Conservation (phyloP, 2,888 invertebrate species). For the Drosophila trichaetosa region DNA sequence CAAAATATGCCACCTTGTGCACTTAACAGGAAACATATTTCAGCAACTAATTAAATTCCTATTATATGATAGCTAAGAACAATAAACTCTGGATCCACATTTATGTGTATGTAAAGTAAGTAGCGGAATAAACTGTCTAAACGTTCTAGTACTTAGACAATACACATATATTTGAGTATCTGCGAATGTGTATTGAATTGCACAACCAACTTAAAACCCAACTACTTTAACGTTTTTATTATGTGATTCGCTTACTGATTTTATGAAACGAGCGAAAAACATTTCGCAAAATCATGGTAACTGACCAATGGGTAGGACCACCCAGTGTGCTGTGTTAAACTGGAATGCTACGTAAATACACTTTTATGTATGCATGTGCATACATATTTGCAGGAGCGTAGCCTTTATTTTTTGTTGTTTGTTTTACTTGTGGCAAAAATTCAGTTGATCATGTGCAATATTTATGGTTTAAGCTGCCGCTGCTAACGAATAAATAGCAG, state of each 20-base stretch:
- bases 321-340: constrained; percentile 11
- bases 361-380: constrained; percentile 3
- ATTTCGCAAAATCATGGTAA: constrained; percentile 47
- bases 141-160: neutral
- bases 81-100: neutral
- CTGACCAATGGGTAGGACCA: constrained; percentile 37
- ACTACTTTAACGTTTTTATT: constrained; percentile 39
- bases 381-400: constrained; percentile 34
- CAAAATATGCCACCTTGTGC: neutral
- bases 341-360: constrained; percentile 24
- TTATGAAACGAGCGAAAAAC: constrained; percentile 39
- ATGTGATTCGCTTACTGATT: constrained; percentile 36
- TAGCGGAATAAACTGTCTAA: neutral
- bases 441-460: neutral
- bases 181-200: constrained; percentile 2
- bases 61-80: neutral
- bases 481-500: neutral
- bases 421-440: constrained; percentile 1
- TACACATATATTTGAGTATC: neutral
- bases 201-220: constrained; percentile 25
- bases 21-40: neutral
- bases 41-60: neutral
- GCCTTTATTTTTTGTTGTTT: constrained; percentile 13
- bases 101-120: neutral
- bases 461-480: constrained; percentile 3